phyloP scores from a whole-genome alignment of 1,140 invertebrate species.

The Panulirus ornatus region DNA sequence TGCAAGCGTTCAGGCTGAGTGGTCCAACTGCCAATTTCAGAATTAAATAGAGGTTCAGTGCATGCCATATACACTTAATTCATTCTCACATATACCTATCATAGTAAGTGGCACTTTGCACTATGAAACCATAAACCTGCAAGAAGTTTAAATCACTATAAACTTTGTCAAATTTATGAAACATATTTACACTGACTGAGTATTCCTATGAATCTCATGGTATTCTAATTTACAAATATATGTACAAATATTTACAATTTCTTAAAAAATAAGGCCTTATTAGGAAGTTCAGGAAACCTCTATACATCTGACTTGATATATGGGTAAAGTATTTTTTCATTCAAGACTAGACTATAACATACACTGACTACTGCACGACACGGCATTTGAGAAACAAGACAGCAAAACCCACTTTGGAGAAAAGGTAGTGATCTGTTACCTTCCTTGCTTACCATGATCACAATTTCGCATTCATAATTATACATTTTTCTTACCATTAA shows the following conservation, averaged over 20 bases:
- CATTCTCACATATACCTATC: background rate
- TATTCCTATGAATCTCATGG: conserved; percentile 18
- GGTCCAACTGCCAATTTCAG: background rate
- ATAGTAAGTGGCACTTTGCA: background rate
- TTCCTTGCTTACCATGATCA: background rate
- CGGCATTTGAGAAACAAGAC: background rate
- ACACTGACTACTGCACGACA: background rate
- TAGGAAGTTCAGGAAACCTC: conserved; percentile 15
- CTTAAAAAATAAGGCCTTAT: conserved; percentile 37
- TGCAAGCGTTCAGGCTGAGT: background rate
- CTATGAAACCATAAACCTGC: conserved; percentile 1
- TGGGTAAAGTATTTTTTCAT: conserved; percentile 24
- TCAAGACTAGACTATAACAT: conserved; percentile 39
- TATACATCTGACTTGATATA: conserved; percentile 30
- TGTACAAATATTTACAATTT: conserved; percentile 37
- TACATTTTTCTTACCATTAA: background rate
- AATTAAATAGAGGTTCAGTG: background rate
- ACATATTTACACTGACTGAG: conserved; percentile 31
- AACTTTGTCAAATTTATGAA: conserved; percentile 4
- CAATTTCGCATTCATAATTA: background rate
- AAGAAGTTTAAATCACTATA: conserved; percentile 9
- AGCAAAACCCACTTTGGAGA: background rate
- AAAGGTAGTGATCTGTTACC: background rate
- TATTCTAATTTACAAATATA: conserved; percentile 33
- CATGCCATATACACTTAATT: conserved; percentile 1